Percentiles rank a stretch among this genome's conserved stretches.
Conservation (phyloP, 2,888 invertebrate species). For the Drosophila putrida region DNA sequence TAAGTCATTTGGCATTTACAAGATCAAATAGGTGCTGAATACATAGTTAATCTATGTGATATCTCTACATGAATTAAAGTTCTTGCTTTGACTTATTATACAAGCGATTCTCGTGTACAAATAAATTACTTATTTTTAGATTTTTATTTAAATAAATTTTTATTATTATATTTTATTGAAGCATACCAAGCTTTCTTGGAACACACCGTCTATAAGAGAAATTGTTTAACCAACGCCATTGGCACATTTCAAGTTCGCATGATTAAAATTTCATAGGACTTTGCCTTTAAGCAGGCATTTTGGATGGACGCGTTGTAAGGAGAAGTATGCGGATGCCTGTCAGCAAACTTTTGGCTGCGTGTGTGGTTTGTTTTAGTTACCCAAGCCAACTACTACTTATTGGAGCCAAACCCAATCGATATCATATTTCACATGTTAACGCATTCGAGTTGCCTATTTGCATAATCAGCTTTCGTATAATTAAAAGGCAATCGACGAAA, state of each 20-base stretch:
- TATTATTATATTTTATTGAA: background rate
- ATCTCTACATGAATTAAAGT: too few relatives aligned
- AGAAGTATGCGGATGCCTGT: constrained; percentile 10
- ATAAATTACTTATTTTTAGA: background rate
- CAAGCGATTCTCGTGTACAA: background rate
- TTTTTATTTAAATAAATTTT: background rate
- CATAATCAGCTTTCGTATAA: constrained; percentile 74
- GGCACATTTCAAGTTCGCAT: constrained; percentile 25
- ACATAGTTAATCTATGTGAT: too few relatives aligned
- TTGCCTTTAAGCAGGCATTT: constrained; percentile 1
- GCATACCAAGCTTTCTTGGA: background rate
- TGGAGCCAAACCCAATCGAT: constrained; percentile 37
- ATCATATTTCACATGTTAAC: constrained; percentile 56
- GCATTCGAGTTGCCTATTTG: constrained; percentile 51
- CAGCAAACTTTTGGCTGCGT: background rate
- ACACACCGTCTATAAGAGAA: constrained; percentile 1
- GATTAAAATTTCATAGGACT: constrained; percentile 49
- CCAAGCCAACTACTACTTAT: constrained; percentile 16
- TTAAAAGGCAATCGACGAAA: constrained; percentile 69
- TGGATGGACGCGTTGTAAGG: background rate
- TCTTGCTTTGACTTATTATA: too few relatives aligned
- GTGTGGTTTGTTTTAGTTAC: constrained; percentile 19
- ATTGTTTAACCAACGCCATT: constrained; percentile 25
- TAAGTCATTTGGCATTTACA: too few relatives aligned
- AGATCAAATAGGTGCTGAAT: too few relatives aligned